phyloP scores from a whole-genome alignment of 2,797 vertebrate species.

The Muscicapa comitata region DNA sequence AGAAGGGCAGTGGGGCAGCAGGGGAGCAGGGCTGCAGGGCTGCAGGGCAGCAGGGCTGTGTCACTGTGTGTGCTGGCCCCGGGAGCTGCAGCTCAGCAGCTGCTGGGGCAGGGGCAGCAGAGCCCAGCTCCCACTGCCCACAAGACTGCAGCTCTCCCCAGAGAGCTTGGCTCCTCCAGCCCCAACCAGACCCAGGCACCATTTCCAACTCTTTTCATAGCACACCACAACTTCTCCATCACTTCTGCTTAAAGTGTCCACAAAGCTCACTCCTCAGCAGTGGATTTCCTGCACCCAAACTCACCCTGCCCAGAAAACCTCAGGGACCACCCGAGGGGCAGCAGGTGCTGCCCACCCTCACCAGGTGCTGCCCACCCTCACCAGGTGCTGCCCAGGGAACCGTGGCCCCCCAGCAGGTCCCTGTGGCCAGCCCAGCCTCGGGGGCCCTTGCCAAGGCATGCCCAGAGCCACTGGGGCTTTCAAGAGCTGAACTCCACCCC shows the following conservation, averaged over 20 bases:
- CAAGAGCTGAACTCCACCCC: background rate
- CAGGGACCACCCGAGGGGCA: fast-evolving
- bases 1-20: too few relatives aligned
- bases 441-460: fast-evolving
- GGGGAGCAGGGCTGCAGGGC: too few relatives aligned
- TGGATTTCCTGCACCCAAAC: background rate
- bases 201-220: background rate
- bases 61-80: fast-evolving
- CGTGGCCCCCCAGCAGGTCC: background rate
- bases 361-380: too few relatives aligned
- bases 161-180: background rate
- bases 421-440: fast-evolving
- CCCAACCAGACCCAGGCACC: background rate
- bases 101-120: background rate
- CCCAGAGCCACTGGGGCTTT: fast-evolving
- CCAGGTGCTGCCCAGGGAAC: too few relatives aligned
- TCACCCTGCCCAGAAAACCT: background rate
- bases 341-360: background rate
- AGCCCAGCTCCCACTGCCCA: background rate
- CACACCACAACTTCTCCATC: background rate
- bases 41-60: background rate
- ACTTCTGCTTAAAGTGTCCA: background rate
- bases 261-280: background rate
- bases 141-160: background rate
- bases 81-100: background rate